Percentiles rank a stretch among this genome's conserved stretches.
Evolutionary conservation across 2,113 vertebrate genomes (phyloP).

Genomic region (Heteronetta atricapilla): DNA sequence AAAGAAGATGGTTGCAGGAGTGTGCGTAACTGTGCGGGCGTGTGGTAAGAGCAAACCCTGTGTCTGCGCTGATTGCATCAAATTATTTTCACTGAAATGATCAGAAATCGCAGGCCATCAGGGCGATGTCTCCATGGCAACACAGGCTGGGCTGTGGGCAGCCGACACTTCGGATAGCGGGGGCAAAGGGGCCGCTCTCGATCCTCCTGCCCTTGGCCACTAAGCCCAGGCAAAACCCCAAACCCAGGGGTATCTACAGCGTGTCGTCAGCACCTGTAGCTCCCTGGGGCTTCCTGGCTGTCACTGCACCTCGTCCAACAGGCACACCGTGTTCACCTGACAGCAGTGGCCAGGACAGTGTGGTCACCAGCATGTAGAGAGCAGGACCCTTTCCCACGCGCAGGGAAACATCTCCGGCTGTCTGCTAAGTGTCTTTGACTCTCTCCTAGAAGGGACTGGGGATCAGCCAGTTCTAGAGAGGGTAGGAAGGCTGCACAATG

Average conservation of each 20-base stretch:
- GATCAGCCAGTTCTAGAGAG: background rate
- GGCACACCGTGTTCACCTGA: background rate
- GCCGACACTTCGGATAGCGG: background rate
- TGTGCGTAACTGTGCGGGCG: background rate
- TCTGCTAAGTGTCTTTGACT: background rate
- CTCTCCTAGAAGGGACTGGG: background rate
- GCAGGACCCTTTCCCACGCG: fast-evolving
- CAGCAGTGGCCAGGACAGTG: background rate
- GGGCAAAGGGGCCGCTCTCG: background rate
- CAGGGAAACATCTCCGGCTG: background rate
- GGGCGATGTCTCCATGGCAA: background rate
- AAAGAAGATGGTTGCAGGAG: background rate
- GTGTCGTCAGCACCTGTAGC: background rate
- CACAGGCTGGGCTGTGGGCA: background rate
- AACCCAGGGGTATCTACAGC: background rate
- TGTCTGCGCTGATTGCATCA: background rate
- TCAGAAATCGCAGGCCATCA: background rate
- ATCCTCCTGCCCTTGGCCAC: background rate
- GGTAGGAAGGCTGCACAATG: background rate
- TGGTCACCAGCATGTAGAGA: background rate
- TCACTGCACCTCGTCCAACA: background rate
- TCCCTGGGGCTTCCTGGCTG: background rate
- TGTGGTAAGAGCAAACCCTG: background rate
- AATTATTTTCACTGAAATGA: background rate
- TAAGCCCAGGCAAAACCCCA: background rate